Conservation (phyloP, 2,113 vertebrate species). For the Mesocricetus auratus region DNA sequence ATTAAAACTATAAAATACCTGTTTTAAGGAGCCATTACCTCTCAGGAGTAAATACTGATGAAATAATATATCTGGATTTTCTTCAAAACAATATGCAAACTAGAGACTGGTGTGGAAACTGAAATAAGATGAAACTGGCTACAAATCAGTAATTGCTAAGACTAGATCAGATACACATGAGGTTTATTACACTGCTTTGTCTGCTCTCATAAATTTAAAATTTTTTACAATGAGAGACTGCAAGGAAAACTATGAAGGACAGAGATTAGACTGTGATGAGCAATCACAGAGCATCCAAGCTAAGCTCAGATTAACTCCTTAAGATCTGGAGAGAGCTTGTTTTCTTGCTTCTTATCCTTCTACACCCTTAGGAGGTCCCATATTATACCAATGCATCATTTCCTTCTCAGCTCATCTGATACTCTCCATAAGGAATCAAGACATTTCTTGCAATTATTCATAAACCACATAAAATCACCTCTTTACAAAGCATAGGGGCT, state of each 20-base stretch:
- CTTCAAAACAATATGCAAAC: constrained; percentile 45
- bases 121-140: constrained; percentile 11
- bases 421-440: constrained; percentile 17
- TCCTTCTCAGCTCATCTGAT: constrained; percentile 41
- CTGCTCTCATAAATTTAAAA: constrained; percentile 18
- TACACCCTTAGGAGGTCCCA: background rate
- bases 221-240: background rate
- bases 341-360: background rate
- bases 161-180: background rate
- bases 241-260: constrained; percentile 36
- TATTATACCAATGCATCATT: background rate
- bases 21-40: background rate
- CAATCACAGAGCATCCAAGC: constrained; percentile 22
- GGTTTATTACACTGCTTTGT: constrained; percentile 8
- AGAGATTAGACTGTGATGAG: constrained; percentile 20
- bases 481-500: constrained; percentile 1
- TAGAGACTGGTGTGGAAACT: background rate
- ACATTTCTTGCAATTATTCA: background rate
- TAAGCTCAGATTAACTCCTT: constrained; percentile 55
- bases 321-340: constrained; percentile 45
- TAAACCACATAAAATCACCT: constrained; percentile 44
- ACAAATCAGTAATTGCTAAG: background rate
- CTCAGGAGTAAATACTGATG: constrained; percentile 28
- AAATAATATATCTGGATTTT: constrained; percentile 55
- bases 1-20: background rate